Conservation (phyloP, 2,888 invertebrate species). For the Lycia hirtaria region DNA sequence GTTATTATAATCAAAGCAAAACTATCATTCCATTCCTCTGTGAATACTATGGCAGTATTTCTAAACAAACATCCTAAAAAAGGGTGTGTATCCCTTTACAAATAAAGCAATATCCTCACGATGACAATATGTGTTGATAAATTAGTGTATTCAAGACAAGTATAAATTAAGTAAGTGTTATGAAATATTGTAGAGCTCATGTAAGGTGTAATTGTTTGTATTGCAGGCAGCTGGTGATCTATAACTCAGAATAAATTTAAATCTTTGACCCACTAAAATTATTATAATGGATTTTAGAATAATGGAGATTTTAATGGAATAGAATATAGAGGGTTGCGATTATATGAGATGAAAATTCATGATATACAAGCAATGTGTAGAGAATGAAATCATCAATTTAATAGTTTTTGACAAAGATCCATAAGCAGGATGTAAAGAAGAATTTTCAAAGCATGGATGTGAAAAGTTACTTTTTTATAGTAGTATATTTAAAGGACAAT, state of each 20-base stretch:
- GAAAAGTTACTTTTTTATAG: background rate
- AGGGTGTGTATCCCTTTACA: background rate
- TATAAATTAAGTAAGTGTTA: conserved; percentile 9
- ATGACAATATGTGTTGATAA: background rate
- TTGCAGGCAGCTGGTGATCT: conserved; percentile 85
- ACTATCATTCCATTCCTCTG: background rate
- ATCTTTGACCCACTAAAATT: conserved; percentile 61
- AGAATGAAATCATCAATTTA: conserved; percentile 1
- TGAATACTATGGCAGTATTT: background rate
- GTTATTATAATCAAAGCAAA: background rate
- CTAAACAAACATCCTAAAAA: background rate
- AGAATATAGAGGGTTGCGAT: conserved; percentile 23
- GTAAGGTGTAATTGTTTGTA: conserved; percentile 73
- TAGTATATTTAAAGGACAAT: conserved; percentile 11
- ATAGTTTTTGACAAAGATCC: conserved; percentile 11
- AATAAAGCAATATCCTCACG: background rate
- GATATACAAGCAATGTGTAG: conserved; percentile 34
- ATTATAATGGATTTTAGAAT: conserved; percentile 64
- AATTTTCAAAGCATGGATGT: conserved; percentile 11
- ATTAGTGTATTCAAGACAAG: conserved; percentile 2
- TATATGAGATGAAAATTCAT: conserved; percentile 32
- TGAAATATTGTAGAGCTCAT: conserved; percentile 20
- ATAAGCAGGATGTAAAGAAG: conserved; percentile 17
- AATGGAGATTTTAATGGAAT: conserved; percentile 61
- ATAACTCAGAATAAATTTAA: conserved; percentile 72